Base-by-base conservation (phyloP, 2,113 vertebrate species). In the Equus przewalskii region DNA sequence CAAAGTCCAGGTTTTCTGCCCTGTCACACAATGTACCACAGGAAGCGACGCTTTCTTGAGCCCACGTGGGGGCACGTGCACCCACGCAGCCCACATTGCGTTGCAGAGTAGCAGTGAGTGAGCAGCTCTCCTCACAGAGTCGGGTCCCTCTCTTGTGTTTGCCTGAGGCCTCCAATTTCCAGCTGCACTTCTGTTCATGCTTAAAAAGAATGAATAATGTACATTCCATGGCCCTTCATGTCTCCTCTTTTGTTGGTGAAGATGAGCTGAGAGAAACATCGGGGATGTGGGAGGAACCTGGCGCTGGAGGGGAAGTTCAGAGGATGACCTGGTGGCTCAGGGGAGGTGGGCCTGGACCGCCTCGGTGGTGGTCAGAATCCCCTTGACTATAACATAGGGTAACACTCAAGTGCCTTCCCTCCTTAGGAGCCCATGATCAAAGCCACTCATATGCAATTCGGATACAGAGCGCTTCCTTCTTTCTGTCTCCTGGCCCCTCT, bases 61-160 rank as follows among this genome's bases (percentile, higher is more conserved):
- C 21, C 10, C 33, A 13, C 7, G 2, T 9, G 8, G 30, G 28
- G 21, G 60, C 73, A 36, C 14, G 6, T 15, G 36, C 36, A 10
- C 64, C 51, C 22, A 7, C 9, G 41, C 12, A 72, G 41, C 64
- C 16, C 3, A 0, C 6, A 0, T 5, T 3, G 28, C 12, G 0
- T 28, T 7, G 10, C 36, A 70, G 15, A 54, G 56, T 33, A 30
- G 41, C 44, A 3, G 64, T 7, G 10, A 15, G 24, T 1, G 33
- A 58, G 54, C 54, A 62, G 54, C 65, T 22, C 33, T 81, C 54
- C 28, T 70, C 24, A 7, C 7, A 28, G 24, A 81, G 44, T 8
- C 1, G 9, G 51, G 51, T 6, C 49, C 62, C 36, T 36, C 21
- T 28, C 64, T 70, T 1, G 64, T 24, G 49, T 72, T 21, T 41